Evolutionary conservation across 2,113 vertebrate genomes (phyloP).

Genomic region (Callipepla californica): DNA sequence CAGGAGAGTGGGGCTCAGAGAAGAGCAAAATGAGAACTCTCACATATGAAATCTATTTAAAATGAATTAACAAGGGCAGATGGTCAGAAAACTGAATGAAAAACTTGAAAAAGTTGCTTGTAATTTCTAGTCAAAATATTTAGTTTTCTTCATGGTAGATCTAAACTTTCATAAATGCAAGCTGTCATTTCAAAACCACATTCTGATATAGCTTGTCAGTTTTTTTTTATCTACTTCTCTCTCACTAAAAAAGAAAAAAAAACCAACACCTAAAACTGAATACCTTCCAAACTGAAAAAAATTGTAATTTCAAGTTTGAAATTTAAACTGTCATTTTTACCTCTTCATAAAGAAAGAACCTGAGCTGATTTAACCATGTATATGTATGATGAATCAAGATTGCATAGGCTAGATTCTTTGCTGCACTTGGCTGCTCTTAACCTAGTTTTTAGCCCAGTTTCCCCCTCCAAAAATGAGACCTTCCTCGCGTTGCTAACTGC

Average conservation of each 20-base stretch:
- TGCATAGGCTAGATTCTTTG: not conserved
- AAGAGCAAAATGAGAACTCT: slow-evolving; percentile 21
- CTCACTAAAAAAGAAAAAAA: not conserved
- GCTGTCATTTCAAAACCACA: slow-evolving; percentile 23
- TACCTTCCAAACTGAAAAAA: not conserved
- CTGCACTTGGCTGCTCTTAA: not conserved
- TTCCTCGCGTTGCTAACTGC: not conserved
- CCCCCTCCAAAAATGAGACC: not conserved
- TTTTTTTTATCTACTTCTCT: not conserved
- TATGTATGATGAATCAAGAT: not conserved
- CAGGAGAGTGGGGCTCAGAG: not conserved
- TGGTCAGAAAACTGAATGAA: not conserved
- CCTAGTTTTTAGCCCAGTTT: not conserved
- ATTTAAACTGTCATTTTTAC: not conserved
- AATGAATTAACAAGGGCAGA: not conserved
- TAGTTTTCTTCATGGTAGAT: not conserved
- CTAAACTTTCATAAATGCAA: slow-evolving; percentile 4
- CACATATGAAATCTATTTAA: not conserved
- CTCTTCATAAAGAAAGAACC: not conserved
- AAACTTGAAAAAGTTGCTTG: not conserved
- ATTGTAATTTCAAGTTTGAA: not conserved
- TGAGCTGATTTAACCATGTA: not conserved
- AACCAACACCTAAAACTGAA: not conserved
- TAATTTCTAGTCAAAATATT: slow-evolving; percentile 31
- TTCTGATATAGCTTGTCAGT: not conserved